phyloP scores from a whole-genome alignment of 2,113 vertebrate genomes.

The Sapajus apella region DNA sequence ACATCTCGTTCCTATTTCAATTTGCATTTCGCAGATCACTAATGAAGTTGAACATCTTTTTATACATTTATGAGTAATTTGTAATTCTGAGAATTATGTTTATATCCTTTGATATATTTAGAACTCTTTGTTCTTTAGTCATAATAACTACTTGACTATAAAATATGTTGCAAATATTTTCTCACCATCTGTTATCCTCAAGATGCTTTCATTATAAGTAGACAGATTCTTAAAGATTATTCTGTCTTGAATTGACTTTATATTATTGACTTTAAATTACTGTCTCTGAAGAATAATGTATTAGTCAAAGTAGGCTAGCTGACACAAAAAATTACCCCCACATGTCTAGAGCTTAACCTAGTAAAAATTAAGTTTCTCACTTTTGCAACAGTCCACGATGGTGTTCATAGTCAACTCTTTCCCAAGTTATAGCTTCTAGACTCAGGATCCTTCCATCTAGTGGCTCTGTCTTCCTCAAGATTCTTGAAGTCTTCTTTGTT shows the following conservation, averaged over 20 bases:
- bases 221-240: not conserved
- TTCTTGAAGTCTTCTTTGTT: not conserved
- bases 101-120: constrained; percentile 41
- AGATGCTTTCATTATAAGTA: constrained; percentile 41
- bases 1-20: constrained; percentile 28
- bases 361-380: not conserved
- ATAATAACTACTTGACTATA: not conserved
- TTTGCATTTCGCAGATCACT: constrained; percentile 47
- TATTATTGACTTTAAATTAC: not conserved
- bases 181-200: constrained; percentile 29
- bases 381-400: not conserved
- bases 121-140: not conserved
- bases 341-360: not conserved
- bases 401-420: not conserved
- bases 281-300: not conserved
- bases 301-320: not conserved
- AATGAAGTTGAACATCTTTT: constrained; percentile 29
- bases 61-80: constrained; percentile 17
- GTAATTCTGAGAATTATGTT: constrained; percentile 36
- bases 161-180: constrained; percentile 59
- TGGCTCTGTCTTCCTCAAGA: not conserved
- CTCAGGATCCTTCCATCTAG: not conserved
- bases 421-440: not conserved
- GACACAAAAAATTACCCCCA: not conserved
- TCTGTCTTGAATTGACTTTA: not conserved